Percentiles rank a stretch among this genome's conserved stretches.
Evolutionary conservation across 2,113 vertebrate species (phyloP).

Genomic region (Uria lomvia): DNA sequence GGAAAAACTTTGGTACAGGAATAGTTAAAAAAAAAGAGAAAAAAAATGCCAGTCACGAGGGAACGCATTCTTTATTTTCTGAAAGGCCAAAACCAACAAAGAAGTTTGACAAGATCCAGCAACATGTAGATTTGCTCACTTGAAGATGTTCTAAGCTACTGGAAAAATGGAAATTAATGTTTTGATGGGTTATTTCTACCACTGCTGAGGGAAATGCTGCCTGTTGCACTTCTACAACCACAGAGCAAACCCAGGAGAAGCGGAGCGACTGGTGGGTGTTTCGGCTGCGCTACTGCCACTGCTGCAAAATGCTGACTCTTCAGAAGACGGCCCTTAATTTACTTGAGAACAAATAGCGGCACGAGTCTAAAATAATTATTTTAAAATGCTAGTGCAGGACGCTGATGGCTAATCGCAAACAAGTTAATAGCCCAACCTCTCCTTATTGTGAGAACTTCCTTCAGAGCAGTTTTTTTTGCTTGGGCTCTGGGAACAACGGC

Average conservation of each 20-base stretch:
- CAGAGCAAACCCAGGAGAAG: neutral
- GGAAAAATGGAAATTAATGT: neutral
- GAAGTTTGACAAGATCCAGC: neutral
- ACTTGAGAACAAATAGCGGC: neutral
- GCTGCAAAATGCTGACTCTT: accelerated
- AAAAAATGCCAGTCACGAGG: accelerated
- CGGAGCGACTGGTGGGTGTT: neutral
- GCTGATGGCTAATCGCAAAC: neutral
- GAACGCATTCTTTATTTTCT: neutral
- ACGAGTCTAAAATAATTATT: neutral
- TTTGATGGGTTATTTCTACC: neutral
- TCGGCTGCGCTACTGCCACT: neutral
- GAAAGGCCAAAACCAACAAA: neutral
- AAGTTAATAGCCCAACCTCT: neutral
- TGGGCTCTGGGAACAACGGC: neutral
- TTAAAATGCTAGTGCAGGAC: neutral
- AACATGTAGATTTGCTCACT: neutral
- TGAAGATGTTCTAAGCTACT: neutral
- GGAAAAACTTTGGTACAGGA: neutral
- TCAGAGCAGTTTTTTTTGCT: neutral
- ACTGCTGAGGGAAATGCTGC: neutral
- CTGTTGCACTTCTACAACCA: neutral
- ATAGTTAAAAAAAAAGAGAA: neutral
- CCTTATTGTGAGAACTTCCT: neutral
- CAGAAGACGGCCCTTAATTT: neutral